Evolutionary conservation across 2,888 invertebrate species (phyloP).

Genomic region (Ennomos fuscantarius): DNA sequence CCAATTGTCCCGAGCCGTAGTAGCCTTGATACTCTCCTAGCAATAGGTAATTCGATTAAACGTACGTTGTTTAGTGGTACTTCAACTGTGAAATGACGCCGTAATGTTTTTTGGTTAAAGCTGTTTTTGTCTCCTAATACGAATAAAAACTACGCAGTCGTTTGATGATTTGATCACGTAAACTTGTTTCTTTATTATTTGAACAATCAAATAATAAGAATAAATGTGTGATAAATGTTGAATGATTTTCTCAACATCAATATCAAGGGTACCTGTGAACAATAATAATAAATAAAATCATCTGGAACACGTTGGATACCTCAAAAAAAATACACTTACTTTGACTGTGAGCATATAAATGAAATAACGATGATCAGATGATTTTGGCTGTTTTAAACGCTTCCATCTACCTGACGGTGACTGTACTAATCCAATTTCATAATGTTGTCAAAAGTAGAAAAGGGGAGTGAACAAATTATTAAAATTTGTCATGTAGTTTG

Average conservation of each 20-base stretch:
- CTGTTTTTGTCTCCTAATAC: neutral
- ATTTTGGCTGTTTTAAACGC: no score
- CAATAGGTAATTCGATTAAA: conserved; percentile 58
- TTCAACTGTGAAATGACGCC: conserved; percentile 30
- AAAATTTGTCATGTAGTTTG: conserved; percentile 26
- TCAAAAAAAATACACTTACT: no score
- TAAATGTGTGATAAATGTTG: neutral
- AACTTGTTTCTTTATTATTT: conserved; percentile 17
- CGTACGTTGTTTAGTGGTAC: conserved; percentile 32
- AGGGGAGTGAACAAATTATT: conserved; percentile 24
- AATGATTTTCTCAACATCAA: conserved; percentile 11
- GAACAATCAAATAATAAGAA: conserved; percentile 8
- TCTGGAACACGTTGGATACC: no score
- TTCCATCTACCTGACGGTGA: no score
- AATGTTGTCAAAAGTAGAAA: conserved; percentile 24
- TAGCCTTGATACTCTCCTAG: conserved; percentile 48
- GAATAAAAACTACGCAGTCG: conserved; percentile 17
- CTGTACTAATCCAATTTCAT: conserved; percentile 14
- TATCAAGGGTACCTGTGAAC: no score
- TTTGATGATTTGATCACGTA: conserved; percentile 17
- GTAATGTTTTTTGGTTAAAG: conserved; percentile 12
- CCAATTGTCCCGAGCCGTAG: conserved; percentile 58
- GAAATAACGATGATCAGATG: no score
- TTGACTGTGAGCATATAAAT: no score
- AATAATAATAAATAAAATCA: no score